A percentile compares a stretch with the other conserved stretches of the same genome.
These are phyloP conservation scores for Gnathonemus longibarbis DNA, from an alignment of 2,113 vertebrate species.

Conservation along the genomic window DNA sequence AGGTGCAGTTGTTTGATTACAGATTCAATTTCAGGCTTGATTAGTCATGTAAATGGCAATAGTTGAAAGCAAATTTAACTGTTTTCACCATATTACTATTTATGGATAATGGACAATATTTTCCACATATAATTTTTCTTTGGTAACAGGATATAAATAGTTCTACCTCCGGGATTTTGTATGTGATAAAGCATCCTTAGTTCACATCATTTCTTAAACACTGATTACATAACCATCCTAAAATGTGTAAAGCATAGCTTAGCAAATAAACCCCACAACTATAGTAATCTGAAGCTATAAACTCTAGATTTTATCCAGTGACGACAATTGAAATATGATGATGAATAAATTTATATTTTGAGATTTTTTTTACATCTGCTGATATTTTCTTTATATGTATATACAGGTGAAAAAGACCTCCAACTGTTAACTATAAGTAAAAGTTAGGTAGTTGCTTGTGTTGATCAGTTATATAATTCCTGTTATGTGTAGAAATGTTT, in stretches of 20 bases:
- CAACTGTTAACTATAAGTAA: background rate
- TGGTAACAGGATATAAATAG: background rate
- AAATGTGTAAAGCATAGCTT: background rate
- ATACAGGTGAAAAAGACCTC: background rate
- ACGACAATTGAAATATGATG: background rate
- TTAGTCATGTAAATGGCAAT: background rate
- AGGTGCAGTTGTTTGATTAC: background rate
- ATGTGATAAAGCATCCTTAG: background rate
- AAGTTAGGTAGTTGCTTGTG: background rate
- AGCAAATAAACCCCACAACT: background rate
- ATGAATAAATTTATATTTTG: background rate
- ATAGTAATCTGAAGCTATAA: background rate
- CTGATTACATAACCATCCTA: background rate
- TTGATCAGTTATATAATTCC: background rate
- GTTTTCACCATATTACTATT: background rate
- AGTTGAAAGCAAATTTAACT: background rate
- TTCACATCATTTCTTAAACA: background rate
- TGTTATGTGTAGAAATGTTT: too few relatives aligned
- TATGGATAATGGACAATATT: background rate
- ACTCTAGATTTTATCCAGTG: background rate
- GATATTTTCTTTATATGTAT: background rate
- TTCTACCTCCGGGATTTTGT: background rate
- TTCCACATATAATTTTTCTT: background rate
- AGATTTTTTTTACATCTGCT: background rate
- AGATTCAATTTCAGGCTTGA: background rate